Evolutionary conservation across 1,140 invertebrate species (phyloP).

Genomic region (Condylostylus longicornis): DNA sequence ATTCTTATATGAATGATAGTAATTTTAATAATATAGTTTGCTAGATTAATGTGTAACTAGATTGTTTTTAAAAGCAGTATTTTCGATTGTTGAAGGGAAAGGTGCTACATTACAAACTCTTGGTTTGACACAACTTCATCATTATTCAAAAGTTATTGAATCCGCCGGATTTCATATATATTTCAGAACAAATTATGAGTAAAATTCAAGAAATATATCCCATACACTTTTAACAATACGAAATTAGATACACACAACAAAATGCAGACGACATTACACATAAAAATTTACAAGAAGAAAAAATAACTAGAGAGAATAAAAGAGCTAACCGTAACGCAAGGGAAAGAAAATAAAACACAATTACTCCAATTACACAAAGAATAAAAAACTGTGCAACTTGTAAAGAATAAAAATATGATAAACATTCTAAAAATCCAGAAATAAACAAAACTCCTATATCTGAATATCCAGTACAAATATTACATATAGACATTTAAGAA

Average conservation of each 20-base stretch:
- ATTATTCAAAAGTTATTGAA: too few species aligned
- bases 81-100: too few species aligned
- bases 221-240: conserved; percentile 1
- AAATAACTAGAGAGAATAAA: background rate
- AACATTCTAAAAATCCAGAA: background rate
- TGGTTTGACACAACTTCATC: too few species aligned
- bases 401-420: conserved; percentile 4
- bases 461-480: conserved; percentile 2
- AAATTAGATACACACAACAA: background rate
- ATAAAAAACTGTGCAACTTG: background rate
- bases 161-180: too few species aligned
- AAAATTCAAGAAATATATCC: background rate
- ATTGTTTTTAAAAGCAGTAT: too few species aligned
- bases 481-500: conserved; percentile 1
- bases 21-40: too few species aligned
- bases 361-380: background rate
- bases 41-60: too few species aligned
- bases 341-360: conserved; percentile 3
- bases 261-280: too few species aligned
- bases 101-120: too few species aligned
- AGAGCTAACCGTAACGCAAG: background rate
- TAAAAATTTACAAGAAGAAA: background rate
- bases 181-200: background rate
- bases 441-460: background rate
- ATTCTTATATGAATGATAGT: too few species aligned